Evolutionary conservation across 2,888 invertebrate genomes (phyloP).

Genomic region (Caenorhabditis zanzibari): DNA sequence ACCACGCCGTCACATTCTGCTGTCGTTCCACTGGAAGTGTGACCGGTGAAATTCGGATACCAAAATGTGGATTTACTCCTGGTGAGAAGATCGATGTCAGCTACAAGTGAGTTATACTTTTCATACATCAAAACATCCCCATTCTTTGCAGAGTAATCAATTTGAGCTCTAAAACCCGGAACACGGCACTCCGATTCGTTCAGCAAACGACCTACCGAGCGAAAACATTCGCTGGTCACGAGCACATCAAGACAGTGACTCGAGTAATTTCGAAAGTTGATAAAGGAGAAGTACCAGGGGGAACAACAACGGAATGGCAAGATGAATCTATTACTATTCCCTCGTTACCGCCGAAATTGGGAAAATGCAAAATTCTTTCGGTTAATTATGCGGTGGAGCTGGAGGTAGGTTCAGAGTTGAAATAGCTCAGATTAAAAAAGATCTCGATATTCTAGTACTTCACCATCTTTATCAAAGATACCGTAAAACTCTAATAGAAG

Average conservation of each 20-base stretch:
- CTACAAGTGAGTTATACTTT: conserved; percentile 58
- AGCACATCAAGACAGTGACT: conserved; percentile 76
- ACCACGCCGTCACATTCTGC: conserved; percentile 79
- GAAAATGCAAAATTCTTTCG: conserved; percentile 81
- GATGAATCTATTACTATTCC: conserved; percentile 77
- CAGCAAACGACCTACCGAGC: conserved; percentile 75
- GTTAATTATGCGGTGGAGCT: conserved; percentile 80
- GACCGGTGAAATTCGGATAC: conserved; percentile 75
- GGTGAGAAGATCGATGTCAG: conserved; percentile 74
- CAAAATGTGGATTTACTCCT: conserved; percentile 81
- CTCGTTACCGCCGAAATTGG: conserved; percentile 80
- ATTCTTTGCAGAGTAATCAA: conserved; percentile 66
- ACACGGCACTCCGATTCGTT: conserved; percentile 60
- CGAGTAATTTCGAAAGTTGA: conserved; percentile 74
- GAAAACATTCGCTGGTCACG: conserved; percentile 83
- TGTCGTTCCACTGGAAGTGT: conserved; percentile 80
- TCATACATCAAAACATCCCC: background rate
- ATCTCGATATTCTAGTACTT: too few species aligned
- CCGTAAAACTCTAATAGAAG: too few species aligned
- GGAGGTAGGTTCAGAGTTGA: conserved; percentile 67
- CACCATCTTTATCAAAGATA: too few species aligned
- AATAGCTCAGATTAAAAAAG: too few species aligned
- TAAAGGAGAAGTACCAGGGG: conserved; percentile 65
- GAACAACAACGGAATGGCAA: conserved; percentile 68
- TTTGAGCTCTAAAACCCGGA: conserved; percentile 62